Evolutionary conservation across 1,140 invertebrate genomes (phyloP), one percentile per base, ranked within the genome.

Genomic region (Ceratina australensis): DNA sequence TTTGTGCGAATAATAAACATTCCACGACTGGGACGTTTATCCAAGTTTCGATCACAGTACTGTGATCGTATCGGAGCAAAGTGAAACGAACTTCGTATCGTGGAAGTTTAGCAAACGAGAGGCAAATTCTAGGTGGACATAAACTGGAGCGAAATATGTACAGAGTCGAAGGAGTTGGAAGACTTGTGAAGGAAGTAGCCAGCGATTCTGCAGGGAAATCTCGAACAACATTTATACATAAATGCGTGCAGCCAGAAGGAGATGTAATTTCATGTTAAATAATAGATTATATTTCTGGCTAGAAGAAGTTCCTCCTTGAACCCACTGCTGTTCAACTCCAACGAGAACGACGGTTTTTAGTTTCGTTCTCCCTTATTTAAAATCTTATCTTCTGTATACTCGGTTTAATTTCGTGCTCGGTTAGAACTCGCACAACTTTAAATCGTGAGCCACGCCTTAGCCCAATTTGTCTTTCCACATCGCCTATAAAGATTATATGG

Each of bases 381-480:
- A 22, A 13, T 57, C 42, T 65, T 47, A 18, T 54, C 63, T 74
- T 24, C 16, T 47, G 52, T 66, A 57, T 33, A 66, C 50, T 49
- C 47, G 8, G 16, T 65, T 74, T 49, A 67, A 67, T 57, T 57
- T 56, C 13, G 3, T 16, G n/a, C 22, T 54, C 60, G 61, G 33
- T 74, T 50, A 66, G 63, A 57, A 66, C 66, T 57, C 72, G 33
- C 52, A 47, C 13, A 67, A 57, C 50, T 28, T 42, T 74, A 65
- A 52, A 54, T 52, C 22, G 22, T 18, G 33, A 26, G 52, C 72
- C 63, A 74, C 72, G 64, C 72, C 72, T 74, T 74, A 47, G 22
- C 52, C 61, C 50, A 74, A 67, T 74, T 74, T 74, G 64, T 74
- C 72, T 66, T 74, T 63, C 63, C 18, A 26, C 63, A 13, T 66